Base-by-base conservation (phyloP, 1,140 invertebrate species). In the Cyclina sinensis region DNA sequence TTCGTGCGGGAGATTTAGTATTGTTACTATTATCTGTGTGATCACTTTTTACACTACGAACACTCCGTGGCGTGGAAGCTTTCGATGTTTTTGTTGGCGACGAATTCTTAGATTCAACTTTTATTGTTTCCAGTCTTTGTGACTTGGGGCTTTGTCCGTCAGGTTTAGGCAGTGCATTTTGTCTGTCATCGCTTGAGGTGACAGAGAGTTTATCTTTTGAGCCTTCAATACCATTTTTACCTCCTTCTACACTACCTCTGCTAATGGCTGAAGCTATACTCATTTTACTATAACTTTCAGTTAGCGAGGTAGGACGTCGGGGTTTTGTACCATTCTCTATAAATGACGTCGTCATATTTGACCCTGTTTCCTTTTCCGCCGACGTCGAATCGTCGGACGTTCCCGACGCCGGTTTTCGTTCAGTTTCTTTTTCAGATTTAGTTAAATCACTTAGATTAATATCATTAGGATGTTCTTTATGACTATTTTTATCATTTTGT, bases 111-210 rank as follows among this genome's bases (percentile, higher is more conserved):
- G 78, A 62, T 21, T 70, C 80, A 59, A 46, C 14, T 30, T 81
- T 46, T 27, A 80, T 3, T 18, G n/a, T 14, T 39, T 92, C 92
- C 30, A 80, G 37, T 18, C 88, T 82, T 30, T 89, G 90, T 82
- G 90, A 90, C 85, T 94, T 93, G 21, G 94, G 94, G 85, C 94
- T 94, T 82, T 94, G 93, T 7, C 93, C 94, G 57, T 94, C 93
- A 16, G 94, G 93, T 87, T 94, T 93, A 12, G 93, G 93, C 39
- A 93, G 89, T 30, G 86, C 89, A 46, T 91, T 92, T 39, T 92
- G 91, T 70, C 93, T 90, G 65, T 93, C 92, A 59, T 93, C 91
- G 27, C 70, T 88, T 21, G 88, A 86, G 46, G 65, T 81, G 4
- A 88, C 70, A 16, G 83, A 83, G 4, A 24, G 16, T 83, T 80